Evolutionary conservation across 2,888 invertebrate genomes (phyloP).

Genomic region (Brassicogethes aeneus): DNA sequence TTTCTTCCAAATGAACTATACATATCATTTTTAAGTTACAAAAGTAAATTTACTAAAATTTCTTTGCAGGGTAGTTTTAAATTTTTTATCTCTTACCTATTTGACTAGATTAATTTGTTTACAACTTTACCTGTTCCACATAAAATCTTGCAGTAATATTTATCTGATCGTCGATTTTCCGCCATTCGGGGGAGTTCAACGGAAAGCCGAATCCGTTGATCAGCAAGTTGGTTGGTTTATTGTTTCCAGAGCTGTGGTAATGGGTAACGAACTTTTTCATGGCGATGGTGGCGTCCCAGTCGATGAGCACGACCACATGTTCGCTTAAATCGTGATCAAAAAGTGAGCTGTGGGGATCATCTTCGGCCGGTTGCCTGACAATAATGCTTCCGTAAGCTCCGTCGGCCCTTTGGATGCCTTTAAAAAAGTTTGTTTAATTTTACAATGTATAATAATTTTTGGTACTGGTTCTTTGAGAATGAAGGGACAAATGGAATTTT

Average conservation of each 20-base stretch:
- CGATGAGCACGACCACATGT: constrained; percentile 67
- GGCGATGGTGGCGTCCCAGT: constrained; percentile 72
- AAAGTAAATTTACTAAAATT: too few species aligned
- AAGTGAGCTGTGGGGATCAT: constrained; percentile 53
- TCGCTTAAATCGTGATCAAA: constrained; percentile 74
- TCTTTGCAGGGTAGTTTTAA: too few species aligned
- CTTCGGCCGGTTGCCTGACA: constrained; percentile 55
- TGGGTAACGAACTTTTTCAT: constrained; percentile 73
- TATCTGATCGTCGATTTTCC: not conserved
- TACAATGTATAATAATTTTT: too few species aligned
- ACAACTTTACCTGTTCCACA: constrained; percentile 63
- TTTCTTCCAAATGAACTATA: too few species aligned
- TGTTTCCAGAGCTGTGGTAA: constrained; percentile 73
- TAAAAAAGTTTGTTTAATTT: too few species aligned
- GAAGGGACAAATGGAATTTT: too few species aligned
- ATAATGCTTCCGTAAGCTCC: constrained; percentile 75
- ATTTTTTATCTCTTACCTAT: too few species aligned
- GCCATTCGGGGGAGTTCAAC: constrained; percentile 37
- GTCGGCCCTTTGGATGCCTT: constrained; percentile 80
- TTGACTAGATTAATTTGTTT: too few species aligned
- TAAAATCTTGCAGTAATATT: constrained; percentile 47
- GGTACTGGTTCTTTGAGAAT: too few species aligned
- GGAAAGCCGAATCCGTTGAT: constrained; percentile 70
- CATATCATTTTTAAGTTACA: too few species aligned
- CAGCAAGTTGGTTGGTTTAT: constrained; percentile 72